Evolutionary conservation across 2,888 invertebrate species (phyloP).

Genomic region (Polydrusus tereticollis): DNA sequence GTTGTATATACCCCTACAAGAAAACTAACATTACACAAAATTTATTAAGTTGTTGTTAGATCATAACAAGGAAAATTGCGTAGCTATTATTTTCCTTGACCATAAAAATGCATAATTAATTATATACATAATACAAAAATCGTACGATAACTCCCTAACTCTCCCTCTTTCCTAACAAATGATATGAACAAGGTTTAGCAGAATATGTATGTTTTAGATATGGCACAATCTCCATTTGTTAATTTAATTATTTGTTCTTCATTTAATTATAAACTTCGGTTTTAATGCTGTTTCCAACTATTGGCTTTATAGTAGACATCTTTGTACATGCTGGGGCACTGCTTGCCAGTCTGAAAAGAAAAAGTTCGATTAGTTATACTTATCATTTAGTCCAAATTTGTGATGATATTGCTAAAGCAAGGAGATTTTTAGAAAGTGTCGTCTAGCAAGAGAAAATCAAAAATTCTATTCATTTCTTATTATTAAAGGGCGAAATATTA

Average conservation of each 20-base stretch:
- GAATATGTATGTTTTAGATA: constrained; percentile 44
- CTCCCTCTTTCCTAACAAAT: background rate
- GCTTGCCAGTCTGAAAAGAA: constrained; percentile 80
- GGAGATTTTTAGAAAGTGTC: too few relatives aligned
- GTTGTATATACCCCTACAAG: too few relatives aligned
- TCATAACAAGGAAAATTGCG: too few relatives aligned
- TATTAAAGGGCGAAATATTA: too few relatives aligned
- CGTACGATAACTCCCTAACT: background rate
- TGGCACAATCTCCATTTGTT: constrained; percentile 39
- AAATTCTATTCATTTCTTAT: too few relatives aligned
- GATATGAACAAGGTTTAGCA: constrained; percentile 26
- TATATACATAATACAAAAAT: background rate
- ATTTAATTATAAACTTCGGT: background rate
- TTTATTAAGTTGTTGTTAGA: too few relatives aligned
- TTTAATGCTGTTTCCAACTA: constrained; percentile 86
- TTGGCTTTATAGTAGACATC: constrained; percentile 94
- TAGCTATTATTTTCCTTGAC: too few relatives aligned
- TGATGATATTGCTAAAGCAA: too few relatives aligned
- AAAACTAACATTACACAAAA: too few relatives aligned
- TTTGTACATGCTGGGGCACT: constrained; percentile 92
- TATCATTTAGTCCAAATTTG: too few relatives aligned
- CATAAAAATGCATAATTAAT: too few relatives aligned
- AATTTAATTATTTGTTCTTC: constrained; percentile 1
- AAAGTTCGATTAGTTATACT: constrained; percentile 42
- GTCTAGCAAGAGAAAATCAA: too few relatives aligned